These are phyloP conservation scores for Catharus minimus DNA, from an alignment of 2,113 vertebrate species.

Conservation along the genomic window DNA sequence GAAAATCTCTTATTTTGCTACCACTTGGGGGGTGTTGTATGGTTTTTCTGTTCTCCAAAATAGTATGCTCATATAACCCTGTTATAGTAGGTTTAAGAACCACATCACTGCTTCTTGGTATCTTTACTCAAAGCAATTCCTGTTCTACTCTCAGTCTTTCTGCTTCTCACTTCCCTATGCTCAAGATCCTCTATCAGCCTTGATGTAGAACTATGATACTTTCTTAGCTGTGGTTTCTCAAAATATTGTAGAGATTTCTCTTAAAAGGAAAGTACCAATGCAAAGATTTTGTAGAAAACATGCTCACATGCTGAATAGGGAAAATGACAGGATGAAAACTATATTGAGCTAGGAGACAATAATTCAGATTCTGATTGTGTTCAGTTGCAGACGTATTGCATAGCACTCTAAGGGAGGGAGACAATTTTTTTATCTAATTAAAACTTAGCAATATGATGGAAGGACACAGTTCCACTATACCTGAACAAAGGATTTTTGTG, in stretches of 20 bases:
- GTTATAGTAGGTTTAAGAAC: not conserved
- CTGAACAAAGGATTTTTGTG: not conserved
- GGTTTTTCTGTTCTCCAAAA: not conserved
- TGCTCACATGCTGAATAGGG: not conserved
- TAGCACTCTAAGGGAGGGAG: not conserved
- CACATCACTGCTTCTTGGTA: not conserved
- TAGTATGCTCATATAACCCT: not conserved
- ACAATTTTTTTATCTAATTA: not conserved
- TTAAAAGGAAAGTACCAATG: not conserved
- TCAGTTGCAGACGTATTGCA: not conserved
- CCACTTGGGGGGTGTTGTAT: fast-evolving
- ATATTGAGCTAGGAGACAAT: not conserved
- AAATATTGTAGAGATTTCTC: not conserved
- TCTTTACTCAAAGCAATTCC: not conserved
- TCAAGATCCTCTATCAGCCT: not conserved
- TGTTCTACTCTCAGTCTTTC: not conserved
- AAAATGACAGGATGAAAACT: not conserved
- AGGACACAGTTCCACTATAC: not conserved
- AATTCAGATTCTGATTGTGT: not conserved
- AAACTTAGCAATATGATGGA: not conserved
- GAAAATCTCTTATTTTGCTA: not conserved
- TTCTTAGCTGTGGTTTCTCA: not conserved
- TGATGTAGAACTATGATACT: not conserved
- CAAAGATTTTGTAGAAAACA: not conserved
- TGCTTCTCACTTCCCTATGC: not conserved